Conservation (phyloP, 2,797 vertebrate species). For the Rhodeus uyekii region DNA sequence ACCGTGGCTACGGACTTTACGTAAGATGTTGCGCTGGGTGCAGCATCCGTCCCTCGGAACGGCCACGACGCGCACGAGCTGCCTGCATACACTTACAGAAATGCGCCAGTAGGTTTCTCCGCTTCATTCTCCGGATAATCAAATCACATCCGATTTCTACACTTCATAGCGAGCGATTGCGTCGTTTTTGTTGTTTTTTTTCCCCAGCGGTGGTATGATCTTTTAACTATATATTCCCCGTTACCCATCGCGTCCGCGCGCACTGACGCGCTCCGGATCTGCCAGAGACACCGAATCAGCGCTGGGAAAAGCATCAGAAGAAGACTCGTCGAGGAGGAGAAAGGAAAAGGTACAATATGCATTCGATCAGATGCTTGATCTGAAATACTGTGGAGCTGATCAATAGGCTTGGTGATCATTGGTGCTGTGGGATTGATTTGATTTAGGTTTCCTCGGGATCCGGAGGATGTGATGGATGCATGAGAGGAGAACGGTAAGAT, state of each 20-base stretch:
- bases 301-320: not conserved
- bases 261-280: constrained; percentile 33
- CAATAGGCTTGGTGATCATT: not conserved
- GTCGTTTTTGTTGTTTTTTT: not conserved
- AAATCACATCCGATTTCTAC: constrained; percentile 21
- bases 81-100: constrained; percentile 71
- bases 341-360: constrained; percentile 27
- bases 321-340: constrained; percentile 28
- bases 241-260: constrained; percentile 32
- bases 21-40: constrained; percentile 46
- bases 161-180: constrained; percentile 10
- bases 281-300: constrained; percentile 23
- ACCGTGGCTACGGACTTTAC: constrained; percentile 42
- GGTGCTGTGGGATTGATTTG: constrained; percentile 1
- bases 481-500: constrained; percentile 37
- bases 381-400: not conserved
- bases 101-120: constrained; percentile 60
- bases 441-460: constrained; percentile 30
- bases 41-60: constrained; percentile 42
- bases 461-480: constrained; percentile 23
- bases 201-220: not conserved
- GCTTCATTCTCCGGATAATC: not conserved
- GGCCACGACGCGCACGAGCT: constrained; percentile 74
- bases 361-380: not conserved
- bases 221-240: constrained; percentile 6